phyloP scores from a whole-genome alignment of 2,888 invertebrate species.

The Drosophila limbata region DNA sequence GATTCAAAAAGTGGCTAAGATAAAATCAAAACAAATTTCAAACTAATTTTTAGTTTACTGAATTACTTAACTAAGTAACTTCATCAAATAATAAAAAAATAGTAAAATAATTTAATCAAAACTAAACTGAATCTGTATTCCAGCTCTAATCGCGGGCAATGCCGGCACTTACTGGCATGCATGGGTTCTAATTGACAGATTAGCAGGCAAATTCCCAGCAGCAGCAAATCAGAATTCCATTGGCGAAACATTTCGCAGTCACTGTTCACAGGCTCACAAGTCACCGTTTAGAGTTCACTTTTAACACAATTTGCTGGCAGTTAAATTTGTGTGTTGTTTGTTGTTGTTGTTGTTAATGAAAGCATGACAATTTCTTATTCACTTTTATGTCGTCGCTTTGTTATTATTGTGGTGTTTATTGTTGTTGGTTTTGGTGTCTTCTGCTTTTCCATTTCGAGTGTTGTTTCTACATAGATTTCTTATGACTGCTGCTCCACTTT shows the following conservation, averaged over 20 bases:
- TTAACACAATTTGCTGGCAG: conserved; percentile 54
- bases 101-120: no score
- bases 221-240: conserved; percentile 32
- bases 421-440: conserved; percentile 43
- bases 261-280: conserved; percentile 20
- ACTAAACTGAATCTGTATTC: no score
- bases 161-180: conserved; percentile 63
- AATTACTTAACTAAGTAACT: no score
- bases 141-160: background rate
- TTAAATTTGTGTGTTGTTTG: conserved; percentile 32
- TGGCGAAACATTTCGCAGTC: conserved; percentile 50
- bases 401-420: conserved; percentile 22
- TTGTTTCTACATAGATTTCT: conserved; percentile 66
- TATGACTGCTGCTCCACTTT: conserved; percentile 76
- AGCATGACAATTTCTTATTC: conserved; percentile 77
- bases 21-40: no score
- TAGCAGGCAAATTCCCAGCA: conserved; percentile 48
- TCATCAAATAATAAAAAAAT: no score
- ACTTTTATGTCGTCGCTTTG: conserved; percentile 57
- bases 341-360: conserved; percentile 70
- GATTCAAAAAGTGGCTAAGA: no score
- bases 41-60: no score
- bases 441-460: conserved; percentile 61
- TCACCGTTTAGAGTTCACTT: conserved; percentile 38
- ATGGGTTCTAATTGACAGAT: conserved; percentile 45